Evolutionary conservation across 1,140 invertebrate species (phyloP).

Genomic region (Drosophila triauraria): DNA sequence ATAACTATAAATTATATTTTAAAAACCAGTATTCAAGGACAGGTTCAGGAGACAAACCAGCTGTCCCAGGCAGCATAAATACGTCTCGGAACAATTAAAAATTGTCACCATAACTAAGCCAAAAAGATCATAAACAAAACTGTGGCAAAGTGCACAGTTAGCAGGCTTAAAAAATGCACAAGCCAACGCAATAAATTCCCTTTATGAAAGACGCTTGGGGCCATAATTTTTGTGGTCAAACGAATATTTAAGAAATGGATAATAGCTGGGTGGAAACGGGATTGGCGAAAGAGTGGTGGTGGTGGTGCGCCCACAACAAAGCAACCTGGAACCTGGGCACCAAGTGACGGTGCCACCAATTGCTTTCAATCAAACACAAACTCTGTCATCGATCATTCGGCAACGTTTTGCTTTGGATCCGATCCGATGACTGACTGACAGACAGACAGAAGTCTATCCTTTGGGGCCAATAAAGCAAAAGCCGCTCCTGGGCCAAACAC

Average conservation of each 20-base stretch:
- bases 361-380: slow-evolving; percentile 83
- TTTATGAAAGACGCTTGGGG: slow-evolving; percentile 58
- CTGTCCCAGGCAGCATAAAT: slow-evolving; percentile 2
- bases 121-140: slow-evolving; percentile 44
- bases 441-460: slow-evolving; percentile 60
- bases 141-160: slow-evolving; percentile 58
- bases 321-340: slow-evolving; percentile 7
- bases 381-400: slow-evolving; percentile 82
- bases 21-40: too few species aligned
- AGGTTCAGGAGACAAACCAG: neutral
- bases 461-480: slow-evolving; percentile 77
- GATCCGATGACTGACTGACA: slow-evolving; percentile 43
- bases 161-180: slow-evolving; percentile 30
- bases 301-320: slow-evolving; percentile 59
- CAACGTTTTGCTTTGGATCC: slow-evolving; percentile 32
- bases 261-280: neutral
- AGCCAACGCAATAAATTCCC: slow-evolving; percentile 63
- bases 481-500: slow-evolving; percentile 63
- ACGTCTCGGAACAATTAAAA: slow-evolving; percentile 42
- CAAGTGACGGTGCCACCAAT: slow-evolving; percentile 83
- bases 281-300: neutral
- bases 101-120: slow-evolving; percentile 38
- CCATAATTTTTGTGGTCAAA: slow-evolving; percentile 59
- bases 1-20: neutral
- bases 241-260: slow-evolving; percentile 12